These are phyloP conservation scores for Macaria notata DNA, from an alignment of 2,888 invertebrate species.

Conservation along the genomic window DNA sequence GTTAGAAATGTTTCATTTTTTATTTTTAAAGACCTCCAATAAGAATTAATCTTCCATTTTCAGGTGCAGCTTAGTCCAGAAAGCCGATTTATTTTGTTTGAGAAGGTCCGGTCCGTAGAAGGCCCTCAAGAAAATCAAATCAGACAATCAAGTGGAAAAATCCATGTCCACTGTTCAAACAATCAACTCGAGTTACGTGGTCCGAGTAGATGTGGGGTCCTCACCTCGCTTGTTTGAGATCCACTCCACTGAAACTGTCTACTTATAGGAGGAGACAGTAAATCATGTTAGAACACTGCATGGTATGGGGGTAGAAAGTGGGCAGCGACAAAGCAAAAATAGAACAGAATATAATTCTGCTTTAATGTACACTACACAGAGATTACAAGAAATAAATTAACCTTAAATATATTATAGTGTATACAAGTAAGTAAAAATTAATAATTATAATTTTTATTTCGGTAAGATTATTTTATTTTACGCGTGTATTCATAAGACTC, in stretches of 20 bases:
- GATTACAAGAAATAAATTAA: too few relatives aligned
- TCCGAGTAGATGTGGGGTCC: slow-evolving; percentile 67
- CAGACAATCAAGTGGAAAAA: slow-evolving; percentile 83
- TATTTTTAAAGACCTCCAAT: neutral
- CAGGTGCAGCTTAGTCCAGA: slow-evolving; percentile 22
- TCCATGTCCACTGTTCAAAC: slow-evolving; percentile 78
- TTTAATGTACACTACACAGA: too few relatives aligned
- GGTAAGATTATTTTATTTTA: too few relatives aligned
- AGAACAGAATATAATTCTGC: too few relatives aligned
- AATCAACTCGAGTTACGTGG: slow-evolving; percentile 78
- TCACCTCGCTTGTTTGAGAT: slow-evolving; percentile 68
- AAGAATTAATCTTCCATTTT: slow-evolving; percentile 14
- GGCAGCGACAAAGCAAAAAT: too few relatives aligned
- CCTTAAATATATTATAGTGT: too few relatives aligned
- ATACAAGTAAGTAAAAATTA: too few relatives aligned
- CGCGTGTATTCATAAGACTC: too few relatives aligned
- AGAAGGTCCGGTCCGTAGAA: slow-evolving; percentile 47
- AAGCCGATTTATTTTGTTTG: slow-evolving; percentile 56
- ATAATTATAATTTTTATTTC: too few relatives aligned
- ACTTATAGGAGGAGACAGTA: slow-evolving; percentile 12
- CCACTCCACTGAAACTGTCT: slow-evolving; percentile 44
- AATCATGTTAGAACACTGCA: neutral
- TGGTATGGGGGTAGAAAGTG: too few relatives aligned
- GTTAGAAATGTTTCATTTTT: too few relatives aligned
- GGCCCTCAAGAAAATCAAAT: slow-evolving; percentile 75